Base-by-base conservation (phyloP, 1,140 invertebrate species). In the Achroia grisella region DNA sequence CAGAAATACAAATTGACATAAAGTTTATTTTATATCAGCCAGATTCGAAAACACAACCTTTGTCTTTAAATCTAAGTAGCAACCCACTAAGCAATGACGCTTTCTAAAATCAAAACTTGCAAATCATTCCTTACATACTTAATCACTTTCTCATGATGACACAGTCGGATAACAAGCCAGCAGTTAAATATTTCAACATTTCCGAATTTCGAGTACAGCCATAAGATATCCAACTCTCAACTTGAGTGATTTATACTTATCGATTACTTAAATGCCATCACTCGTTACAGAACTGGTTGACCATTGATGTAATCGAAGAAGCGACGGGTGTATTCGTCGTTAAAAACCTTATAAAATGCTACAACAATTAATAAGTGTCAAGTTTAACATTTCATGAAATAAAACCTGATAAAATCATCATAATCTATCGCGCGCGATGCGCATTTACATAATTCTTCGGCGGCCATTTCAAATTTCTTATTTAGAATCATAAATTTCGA, bases 281-380 rank as follows among this genome's bases (percentile, higher is more conserved):
- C 44, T 45, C 61, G 57, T 56, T 53, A 63, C 43, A 47, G 39
- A 67, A 62, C 68, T 60, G 56, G 62, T 65, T 54, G 43, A 39
- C 44, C 54, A 56, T 59, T 53, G 61, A 57, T 64, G 57, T 63
- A 67, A 68, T 65, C 61, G 50, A 53, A 40, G 53, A 52, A 48
- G 55, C 44, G 57, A 55, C 56, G 56, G 57, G 55, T 56, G 54
- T 65, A 56, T 61, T 43, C 53, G 56, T 52, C 41, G 45, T 62
- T 58, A 62, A 60, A 63, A 60, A 59, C 47, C 48, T 60, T 71
- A 61, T 61, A 62, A 56, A 71, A 62, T 52, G 52, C 42, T 53
- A 48, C 36, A 56, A 67, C 66, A 72, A 72, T 69, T 72, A 72
- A 72, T 72, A 72, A 59, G 61, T 69, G 69, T 72, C 69, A 64